These are phyloP conservation scores for Ooceraea biroi DNA, from an alignment of 1,140 invertebrate species.

Conservation along the genomic window DNA sequence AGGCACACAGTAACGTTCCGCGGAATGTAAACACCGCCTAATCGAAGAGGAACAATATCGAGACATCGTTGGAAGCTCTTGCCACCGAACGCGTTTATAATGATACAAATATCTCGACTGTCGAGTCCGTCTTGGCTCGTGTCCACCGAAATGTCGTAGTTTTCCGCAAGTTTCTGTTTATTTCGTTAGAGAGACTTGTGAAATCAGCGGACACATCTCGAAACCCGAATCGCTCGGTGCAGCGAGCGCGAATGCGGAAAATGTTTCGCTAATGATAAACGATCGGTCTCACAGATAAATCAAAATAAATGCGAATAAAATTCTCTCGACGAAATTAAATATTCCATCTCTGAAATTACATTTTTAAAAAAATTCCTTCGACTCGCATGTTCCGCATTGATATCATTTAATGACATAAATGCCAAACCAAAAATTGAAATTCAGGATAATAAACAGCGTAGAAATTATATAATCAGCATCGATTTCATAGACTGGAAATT, in stretches of 20 bases:
- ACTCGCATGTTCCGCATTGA: neutral
- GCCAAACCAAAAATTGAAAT: too few relatives aligned
- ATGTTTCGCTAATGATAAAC: neutral
- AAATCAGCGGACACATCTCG: neutral
- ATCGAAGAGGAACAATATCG: conserved; percentile 26
- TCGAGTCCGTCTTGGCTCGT: neutral
- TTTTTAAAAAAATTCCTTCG: neutral
- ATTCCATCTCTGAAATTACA: neutral
- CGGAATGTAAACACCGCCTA: conserved; percentile 42
- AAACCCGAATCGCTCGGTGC: neutral
- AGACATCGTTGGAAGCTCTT: neutral
- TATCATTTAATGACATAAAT: neutral
- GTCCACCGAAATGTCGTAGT: neutral
- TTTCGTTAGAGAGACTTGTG: conserved; percentile 7
- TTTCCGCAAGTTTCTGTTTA: neutral
- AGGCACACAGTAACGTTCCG: neutral
- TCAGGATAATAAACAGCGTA: too few relatives aligned
- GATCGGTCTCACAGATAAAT: neutral
- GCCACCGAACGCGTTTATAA: neutral
- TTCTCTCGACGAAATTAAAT: neutral
- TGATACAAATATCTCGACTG: conserved; percentile 9
- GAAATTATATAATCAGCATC: neutral
- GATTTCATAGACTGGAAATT: neutral
- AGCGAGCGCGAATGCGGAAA: neutral
- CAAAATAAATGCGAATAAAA: neutral